Conservation (phyloP, 2,888 invertebrate species). For the Antitype chi region DNA sequence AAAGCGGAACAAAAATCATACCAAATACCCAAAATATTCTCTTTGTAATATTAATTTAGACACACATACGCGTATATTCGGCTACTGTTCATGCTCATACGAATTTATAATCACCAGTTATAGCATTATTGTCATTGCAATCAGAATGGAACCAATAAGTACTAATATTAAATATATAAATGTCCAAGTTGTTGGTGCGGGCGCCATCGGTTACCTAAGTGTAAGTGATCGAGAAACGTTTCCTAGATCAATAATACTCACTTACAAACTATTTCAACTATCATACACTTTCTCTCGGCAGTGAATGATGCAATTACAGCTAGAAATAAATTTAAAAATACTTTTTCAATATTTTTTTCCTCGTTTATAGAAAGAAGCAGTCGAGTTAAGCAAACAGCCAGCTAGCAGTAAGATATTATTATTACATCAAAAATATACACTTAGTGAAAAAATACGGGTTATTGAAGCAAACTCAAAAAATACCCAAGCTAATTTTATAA, state of each 20-base stretch:
- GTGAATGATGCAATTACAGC: conserved; percentile 35
- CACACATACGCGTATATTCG: neutral
- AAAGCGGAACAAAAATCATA: no score
- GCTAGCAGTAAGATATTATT: no score
- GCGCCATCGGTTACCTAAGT: conserved; percentile 40
- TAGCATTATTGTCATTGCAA: neutral
- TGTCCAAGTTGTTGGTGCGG: neutral
- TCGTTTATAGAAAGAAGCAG: neutral
- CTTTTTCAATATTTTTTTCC: neutral
- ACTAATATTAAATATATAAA: conserved; percentile 8
- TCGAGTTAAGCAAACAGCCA: neutral
- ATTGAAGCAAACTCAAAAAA: no score
- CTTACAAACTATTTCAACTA: conserved; percentile 49
- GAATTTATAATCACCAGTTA: neutral
- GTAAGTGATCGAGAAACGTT: conserved; percentile 50
- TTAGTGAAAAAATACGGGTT: no score
- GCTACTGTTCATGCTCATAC: neutral
- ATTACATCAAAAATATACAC: no score
- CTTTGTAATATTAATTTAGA: no score
- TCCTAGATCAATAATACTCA: conserved; percentile 51
- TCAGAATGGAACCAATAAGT: conserved; percentile 5
- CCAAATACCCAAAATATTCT: no score
- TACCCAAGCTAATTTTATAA: no score
- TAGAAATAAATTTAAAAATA: neutral
- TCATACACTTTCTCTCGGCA: conserved; percentile 44